Percentiles rank a stretch among this genome's conserved stretches.
These are phyloP conservation scores for Tenrec ecaudatus DNA, from an alignment of 2,113 vertebrate species.

Conservation along the genomic window DNA sequence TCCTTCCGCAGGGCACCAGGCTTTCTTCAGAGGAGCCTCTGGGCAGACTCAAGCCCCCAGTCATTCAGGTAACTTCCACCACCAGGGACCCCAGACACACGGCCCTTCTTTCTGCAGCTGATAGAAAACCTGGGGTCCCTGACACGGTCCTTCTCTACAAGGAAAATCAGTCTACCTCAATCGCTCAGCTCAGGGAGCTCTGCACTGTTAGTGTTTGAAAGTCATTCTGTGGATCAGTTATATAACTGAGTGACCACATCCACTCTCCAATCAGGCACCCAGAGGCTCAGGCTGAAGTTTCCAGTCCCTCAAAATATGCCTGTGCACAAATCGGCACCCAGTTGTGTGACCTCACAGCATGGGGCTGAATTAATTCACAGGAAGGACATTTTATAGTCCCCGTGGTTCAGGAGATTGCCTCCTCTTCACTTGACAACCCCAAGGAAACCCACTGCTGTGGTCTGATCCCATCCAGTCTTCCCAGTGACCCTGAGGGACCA, in stretches of 20 bases:
- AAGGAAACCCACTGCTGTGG: too few species aligned
- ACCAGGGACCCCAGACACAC: accelerated
- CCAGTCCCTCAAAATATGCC: slow-evolving; percentile 11
- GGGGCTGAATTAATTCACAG: slow-evolving; percentile 34
- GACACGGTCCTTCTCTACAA: neutral
- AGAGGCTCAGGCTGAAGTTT: neutral
- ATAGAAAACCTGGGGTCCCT: too few species aligned
- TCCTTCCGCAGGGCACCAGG: too few species aligned
- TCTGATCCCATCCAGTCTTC: too few species aligned
- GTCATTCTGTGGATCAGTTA: neutral
- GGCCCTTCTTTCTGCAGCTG: neutral
- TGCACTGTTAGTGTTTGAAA: neutral
- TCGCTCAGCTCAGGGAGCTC: neutral
- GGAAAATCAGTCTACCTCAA: neutral
- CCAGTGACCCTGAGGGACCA: too few species aligned
- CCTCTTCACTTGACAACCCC: slow-evolving; percentile 28
- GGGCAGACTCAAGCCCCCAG: too few species aligned
- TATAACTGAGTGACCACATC: neutral
- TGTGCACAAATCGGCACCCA: slow-evolving; percentile 35
- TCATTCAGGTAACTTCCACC: too few species aligned
- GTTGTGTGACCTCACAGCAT: slow-evolving; percentile 36
- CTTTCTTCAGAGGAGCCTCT: too few species aligned
- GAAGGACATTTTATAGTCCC: slow-evolving; percentile 52
- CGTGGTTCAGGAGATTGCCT: slow-evolving; percentile 64
- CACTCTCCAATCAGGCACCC: neutral